These are phyloP conservation scores for Apostichopus japonicus DNA, from an alignment of 35 echinoderm and acorn worm species.

Conservation along the genomic window DNA sequence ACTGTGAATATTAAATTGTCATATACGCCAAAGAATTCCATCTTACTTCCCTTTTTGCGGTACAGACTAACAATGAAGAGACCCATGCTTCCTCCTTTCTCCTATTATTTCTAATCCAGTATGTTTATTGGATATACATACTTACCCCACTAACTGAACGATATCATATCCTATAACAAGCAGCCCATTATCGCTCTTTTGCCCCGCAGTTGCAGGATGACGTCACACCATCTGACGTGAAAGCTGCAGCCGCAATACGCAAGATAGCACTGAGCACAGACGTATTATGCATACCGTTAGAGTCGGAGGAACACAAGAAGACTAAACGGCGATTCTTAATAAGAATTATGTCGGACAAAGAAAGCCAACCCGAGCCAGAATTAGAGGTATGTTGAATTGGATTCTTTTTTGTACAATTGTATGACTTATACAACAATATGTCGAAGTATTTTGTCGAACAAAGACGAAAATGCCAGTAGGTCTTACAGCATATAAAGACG, in stretches of 20 bases:
- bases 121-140: too few species aligned
- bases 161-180: too few species aligned
- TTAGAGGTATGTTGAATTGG: not conserved
- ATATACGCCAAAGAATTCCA: too few species aligned
- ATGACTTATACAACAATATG: not conserved
- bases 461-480: too few species aligned
- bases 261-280: conserved; percentile 12
- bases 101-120: too few species aligned
- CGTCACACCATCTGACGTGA: not conserved
- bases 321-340: conserved; percentile 26
- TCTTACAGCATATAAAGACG: too few species aligned
- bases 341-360: conserved; percentile 45
- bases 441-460: too few species aligned
- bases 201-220: not conserved
- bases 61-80: too few species aligned
- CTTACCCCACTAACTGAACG: too few species aligned
- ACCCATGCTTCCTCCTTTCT: too few species aligned
- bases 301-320: not conserved
- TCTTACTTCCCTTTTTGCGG: too few species aligned
- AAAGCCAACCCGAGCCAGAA: not conserved
- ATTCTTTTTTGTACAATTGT: not conserved
- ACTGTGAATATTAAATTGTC: too few species aligned
- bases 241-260: not conserved
- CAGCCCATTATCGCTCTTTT: not conserved
- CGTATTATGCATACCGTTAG: conserved; percentile 35